Evolutionary conservation across 1,140 invertebrate genomes (phyloP).

Genomic region (Lucilia cuprina): DNA sequence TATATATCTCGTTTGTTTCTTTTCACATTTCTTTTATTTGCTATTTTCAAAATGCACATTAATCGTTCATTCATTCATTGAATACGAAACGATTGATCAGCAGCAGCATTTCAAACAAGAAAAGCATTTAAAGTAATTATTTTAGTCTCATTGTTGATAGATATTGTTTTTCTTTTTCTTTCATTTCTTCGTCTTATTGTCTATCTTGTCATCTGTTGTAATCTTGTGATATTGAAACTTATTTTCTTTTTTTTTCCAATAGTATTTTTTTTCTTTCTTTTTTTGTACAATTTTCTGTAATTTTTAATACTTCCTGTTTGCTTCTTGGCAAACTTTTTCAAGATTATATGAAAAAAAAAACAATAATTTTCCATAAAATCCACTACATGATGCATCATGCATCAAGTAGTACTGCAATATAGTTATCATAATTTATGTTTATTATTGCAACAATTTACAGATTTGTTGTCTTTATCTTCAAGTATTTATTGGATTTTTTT

Average conservation of each 20-base stretch:
- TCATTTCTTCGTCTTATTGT: not conserved
- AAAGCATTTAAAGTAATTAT: not conserved
- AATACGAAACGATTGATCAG: not conserved
- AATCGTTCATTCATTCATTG: not conserved
- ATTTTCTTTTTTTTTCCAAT: not conserved
- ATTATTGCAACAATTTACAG: not conserved
- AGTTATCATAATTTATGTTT: not conserved
- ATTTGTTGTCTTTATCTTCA: not conserved
- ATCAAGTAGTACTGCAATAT: not conserved
- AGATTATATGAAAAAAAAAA: not conserved
- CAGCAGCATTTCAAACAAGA: not conserved
- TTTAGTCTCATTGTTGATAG: not conserved
- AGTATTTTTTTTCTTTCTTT: not conserved
- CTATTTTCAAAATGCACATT: not conserved
- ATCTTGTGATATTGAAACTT: not conserved
- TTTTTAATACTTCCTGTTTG: not conserved
- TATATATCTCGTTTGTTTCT: not conserved
- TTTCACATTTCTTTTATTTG: too few species aligned
- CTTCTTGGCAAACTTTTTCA: not conserved
- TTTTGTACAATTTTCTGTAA: too few species aligned
- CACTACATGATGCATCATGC: not conserved
- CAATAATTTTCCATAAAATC: not conserved
- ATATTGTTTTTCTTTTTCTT: not conserved
- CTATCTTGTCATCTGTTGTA: not conserved
- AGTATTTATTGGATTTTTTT: too few species aligned